Evolutionary conservation across 2,797 vertebrate genomes (phyloP), one percentile per base, ranked within the genome.

Genomic region (Oryzias dopingdopingensis): DNA sequence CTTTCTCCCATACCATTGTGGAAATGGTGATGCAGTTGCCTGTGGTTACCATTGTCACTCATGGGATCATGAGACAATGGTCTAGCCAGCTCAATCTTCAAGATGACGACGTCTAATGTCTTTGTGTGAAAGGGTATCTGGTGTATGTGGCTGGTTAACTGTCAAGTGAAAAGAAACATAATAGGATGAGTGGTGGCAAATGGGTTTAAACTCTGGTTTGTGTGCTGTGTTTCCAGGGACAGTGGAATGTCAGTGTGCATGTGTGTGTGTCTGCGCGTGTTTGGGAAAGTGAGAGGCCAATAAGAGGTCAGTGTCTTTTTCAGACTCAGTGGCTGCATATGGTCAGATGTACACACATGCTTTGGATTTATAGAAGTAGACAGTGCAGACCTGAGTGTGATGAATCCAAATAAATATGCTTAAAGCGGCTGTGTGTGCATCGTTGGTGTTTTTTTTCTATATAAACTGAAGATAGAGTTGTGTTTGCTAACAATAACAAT

Each of bases 141-240:
- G 57, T 77, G 76, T 80, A 81, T 71, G 76, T 61, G 69, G 65
- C 70, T 50, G 79, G 43, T 74, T 80, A 80, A 86, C 78, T 15
- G 65, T 50, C 23, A 29, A 24, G 75, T 83, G 77, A 72, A 85
- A 52, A 66, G 58, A 59, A 32, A 59, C 57, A 86, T 77, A 89
- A 84, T 72, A 22, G 74, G 67, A 81, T 76, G 74, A 76, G 62
- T 24, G 59, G 57, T 79, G 57, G 56, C 70, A 72, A 80, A 85
- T 73, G 67, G 77, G 52, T 81, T 81, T 77, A 73, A 64, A 76
- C 62, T 58, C 42, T 16, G 4, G 37, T 60, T 50, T 75, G 67
- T 67, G 67, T 52, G 55, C 40, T 22, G 43, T 61, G 82, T 89
- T 80, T 81, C 86, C 74, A 72, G 62, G 80, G 70, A 68, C 53